Conservation (phyloP, 2,797 vertebrate species). For the Amazona finschi region DNA sequence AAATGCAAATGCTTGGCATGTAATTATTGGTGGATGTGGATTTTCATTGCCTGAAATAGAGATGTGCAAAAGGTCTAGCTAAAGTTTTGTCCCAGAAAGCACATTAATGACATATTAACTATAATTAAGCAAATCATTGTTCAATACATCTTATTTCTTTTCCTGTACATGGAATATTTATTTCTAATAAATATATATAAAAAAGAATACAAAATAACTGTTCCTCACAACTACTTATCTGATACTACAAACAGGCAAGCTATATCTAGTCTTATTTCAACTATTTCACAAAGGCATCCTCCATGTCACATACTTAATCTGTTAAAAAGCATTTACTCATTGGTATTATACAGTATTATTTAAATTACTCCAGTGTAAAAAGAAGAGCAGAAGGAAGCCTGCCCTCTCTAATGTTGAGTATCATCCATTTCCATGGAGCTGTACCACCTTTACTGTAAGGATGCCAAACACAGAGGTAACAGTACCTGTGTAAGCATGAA, state of each 20-base stretch:
- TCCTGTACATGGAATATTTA: neutral
- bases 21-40: neutral
- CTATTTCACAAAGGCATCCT: neutral
- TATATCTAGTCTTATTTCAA: neutral
- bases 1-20: neutral
- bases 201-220: neutral
- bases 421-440: neutral
- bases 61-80: neutral
- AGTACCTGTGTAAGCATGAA: neutral
- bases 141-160: neutral
- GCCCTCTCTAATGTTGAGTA: neutral
- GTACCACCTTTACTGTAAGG: neutral
- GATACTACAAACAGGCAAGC: fast-evolving
- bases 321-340: neutral
- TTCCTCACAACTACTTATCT: neutral
- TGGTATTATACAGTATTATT: neutral
- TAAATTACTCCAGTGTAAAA: neutral
- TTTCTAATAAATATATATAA: neutral
- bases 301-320: neutral
- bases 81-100: neutral
- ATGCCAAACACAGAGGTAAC: neutral
- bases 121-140: neutral
- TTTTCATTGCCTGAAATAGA: neutral
- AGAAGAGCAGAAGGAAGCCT: neutral
- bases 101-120: neutral